Evolutionary conservation across 2,888 invertebrate species (phyloP).

Genomic region (Noctuana brunneofusca): DNA sequence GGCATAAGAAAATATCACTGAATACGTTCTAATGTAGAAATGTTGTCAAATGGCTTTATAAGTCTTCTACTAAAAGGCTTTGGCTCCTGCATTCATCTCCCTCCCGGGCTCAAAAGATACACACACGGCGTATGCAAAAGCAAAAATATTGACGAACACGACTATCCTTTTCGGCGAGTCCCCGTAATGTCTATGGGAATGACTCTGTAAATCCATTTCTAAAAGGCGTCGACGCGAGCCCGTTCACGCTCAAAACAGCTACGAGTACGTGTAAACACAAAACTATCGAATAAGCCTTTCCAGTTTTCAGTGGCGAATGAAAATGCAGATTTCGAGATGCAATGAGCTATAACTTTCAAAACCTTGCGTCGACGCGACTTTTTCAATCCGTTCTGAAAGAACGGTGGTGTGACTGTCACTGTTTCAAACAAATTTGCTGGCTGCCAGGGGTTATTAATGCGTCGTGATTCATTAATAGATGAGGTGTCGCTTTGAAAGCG

Average conservation of each 20-base stretch:
- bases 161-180: constrained; percentile 4
- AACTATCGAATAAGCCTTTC: background rate
- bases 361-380: background rate
- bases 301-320: background rate
- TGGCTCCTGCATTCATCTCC: background rate
- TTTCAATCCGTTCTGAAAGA: background rate
- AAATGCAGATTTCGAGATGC: constrained; percentile 2
- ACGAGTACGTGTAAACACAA: background rate
- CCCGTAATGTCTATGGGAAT: background rate
- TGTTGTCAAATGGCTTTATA: background rate
- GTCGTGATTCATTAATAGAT: constrained; percentile 32
- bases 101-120: background rate
- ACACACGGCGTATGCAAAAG: background rate
- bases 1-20: background rate
- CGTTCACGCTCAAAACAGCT: background rate
- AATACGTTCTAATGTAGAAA: background rate
- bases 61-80: constrained; percentile 6
- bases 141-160: constrained; percentile 22
- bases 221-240: background rate
- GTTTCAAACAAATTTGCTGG: constrained; percentile 14
- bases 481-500: constrained; percentile 30
- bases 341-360: constrained; percentile 4
- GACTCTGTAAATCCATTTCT: background rate
- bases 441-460: constrained; percentile 19
- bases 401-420: background rate